A percentile compares a stretch with the other conserved stretches of the same genome.
Conservation (phyloP, 1,140 invertebrate genomes). For the Euwallacea similis region DNA sequence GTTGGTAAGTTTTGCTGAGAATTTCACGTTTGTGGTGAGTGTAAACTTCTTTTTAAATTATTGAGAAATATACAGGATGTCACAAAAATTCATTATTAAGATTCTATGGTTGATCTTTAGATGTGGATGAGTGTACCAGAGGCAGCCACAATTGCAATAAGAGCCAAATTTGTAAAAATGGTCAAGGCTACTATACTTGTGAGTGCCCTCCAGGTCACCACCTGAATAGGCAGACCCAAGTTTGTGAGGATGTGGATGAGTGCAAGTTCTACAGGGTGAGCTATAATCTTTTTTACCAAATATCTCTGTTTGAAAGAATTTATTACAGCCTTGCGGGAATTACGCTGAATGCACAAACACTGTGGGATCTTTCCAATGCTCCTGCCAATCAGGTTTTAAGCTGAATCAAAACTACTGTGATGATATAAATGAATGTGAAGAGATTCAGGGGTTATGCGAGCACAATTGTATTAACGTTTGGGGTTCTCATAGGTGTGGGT, state of each 20-base stretch:
- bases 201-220: conserved; percentile 69
- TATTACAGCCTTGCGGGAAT: conserved; percentile 58
- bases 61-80: too few species aligned
- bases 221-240: conserved; percentile 60
- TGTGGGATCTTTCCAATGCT: conserved; percentile 78
- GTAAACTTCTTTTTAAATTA: too few species aligned
- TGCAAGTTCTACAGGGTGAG: conserved; percentile 60
- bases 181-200: conserved; percentile 73
- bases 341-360: conserved; percentile 76
- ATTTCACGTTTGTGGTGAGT: too few species aligned
- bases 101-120: conserved; percentile 47
- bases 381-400: conserved; percentile 75
- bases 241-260: conserved; percentile 90
- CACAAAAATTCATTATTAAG: background rate
- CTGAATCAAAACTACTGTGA: conserved; percentile 59
- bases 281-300: conserved; percentile 2
- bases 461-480: conserved; percentile 83
- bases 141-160: conserved; percentile 67
- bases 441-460: conserved; percentile 69
- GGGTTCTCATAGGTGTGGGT: conserved; percentile 80
- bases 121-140: conserved; percentile 71
- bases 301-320: background rate
- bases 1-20: conserved; percentile 48
- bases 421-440: conserved; percentile 69
- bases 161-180: conserved; percentile 75